Evolutionary conservation across 2,888 invertebrate genomes (phyloP).

Genomic region (Cosmia pyralina): DNA sequence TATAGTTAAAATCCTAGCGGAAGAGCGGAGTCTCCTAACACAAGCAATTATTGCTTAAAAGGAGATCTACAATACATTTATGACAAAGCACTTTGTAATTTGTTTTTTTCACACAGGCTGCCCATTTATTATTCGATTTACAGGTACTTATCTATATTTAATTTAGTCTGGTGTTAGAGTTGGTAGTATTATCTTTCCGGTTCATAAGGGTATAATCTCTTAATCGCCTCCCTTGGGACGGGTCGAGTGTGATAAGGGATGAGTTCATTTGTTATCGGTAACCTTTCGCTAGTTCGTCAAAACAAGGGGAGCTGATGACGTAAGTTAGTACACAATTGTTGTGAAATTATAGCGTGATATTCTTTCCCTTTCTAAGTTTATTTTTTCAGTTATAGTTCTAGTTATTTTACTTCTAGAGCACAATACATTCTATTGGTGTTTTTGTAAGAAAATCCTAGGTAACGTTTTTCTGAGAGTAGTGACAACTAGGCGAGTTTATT

Average conservation of each 20-base stretch:
- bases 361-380: not conserved
- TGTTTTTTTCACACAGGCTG: not conserved
- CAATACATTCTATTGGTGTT: not conserved
- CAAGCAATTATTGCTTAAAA: too few relatives aligned
- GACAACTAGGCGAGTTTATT: not conserved
- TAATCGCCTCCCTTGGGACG: conserved; percentile 38
- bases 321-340: conserved; percentile 1
- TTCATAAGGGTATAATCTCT: conserved; percentile 44
- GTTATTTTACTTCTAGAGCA: not conserved
- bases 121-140: conserved; percentile 4
- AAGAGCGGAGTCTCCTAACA: too few relatives aligned
- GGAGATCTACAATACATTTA: too few relatives aligned
- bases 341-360: not conserved
- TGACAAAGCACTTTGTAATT: too few relatives aligned
- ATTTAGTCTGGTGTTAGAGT: conserved; percentile 3
- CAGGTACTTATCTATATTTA: conserved; percentile 18
- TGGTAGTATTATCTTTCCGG: conserved; percentile 11
- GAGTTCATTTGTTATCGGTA: conserved; percentile 34
- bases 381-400: not conserved
- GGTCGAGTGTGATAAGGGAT: conserved; percentile 45
- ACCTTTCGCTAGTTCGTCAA: conserved; percentile 34
- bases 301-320: conserved; percentile 20
- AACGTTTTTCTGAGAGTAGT: not conserved
- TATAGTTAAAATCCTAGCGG: too few relatives aligned
- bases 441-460: not conserved